Evolutionary conservation across 2,888 invertebrate genomes (phyloP), one percentile per base, ranked within the genome.

Genomic region (Drosophila multiciliata): DNA sequence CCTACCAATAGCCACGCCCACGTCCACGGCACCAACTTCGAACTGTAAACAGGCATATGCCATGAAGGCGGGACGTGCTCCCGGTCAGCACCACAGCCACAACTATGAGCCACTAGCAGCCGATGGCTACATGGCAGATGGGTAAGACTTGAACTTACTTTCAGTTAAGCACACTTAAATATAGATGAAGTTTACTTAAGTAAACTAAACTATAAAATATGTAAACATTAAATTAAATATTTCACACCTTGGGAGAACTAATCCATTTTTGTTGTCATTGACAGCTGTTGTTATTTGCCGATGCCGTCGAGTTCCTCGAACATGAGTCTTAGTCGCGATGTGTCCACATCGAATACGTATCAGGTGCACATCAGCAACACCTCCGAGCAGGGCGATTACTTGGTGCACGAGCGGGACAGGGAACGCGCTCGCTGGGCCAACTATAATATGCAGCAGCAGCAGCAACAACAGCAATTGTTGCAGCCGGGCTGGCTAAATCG

Each of bases 351-450:
- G 5, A 92, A 92, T 53, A 93, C 93, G 4, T 93, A 92, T 67
- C 92, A 90, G 63, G 86, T 93, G 45, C 91, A 92, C 75, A 86
- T 91, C 3, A 77, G 83, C 65, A 91, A 91, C 53, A 50, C 53
- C 35, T 70, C 86, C 36, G 87, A 87, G 58, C 86, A 87, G 45
- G 80, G 83, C 0, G 92, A 92, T 65, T 92, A 89, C 82, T 94
- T 85, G 91, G 92, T 88, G 83, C 87, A 80, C 50, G 96, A 96
- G 36, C 94, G 96, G 15, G 96, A 96, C 38, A 94, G 96, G 12
- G 96, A 96, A 42, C 94, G 96, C 4, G 95, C 95, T 1, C 95
- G 96, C 78, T 97, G 97, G 97, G 96, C 96, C 12, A 96, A 96
- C 91, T 94, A 95, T 55, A 88, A 90, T 58, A 74, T 73, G 53